Evolutionary conservation across 1,140 invertebrate genomes (phyloP), one percentile per base, ranked within the genome.

Genomic region (Chionoecetes opilio): DNA sequence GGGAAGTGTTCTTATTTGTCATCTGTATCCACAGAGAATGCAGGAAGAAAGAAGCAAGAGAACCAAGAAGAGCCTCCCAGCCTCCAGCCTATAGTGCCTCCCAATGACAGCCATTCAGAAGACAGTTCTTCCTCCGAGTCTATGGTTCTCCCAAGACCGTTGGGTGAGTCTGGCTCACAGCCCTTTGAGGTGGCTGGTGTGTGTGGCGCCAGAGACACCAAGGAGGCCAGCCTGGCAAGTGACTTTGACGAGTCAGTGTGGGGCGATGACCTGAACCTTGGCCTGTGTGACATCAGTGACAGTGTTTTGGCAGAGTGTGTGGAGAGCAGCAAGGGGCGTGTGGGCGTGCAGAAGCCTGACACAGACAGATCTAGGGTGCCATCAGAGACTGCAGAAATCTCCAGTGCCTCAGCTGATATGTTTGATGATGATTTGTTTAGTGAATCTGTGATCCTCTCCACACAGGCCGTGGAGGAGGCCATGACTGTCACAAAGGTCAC

Each of bases 381-480:
- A 75, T n/a, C 21, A n/a, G 63, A 75, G 63, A 75, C 11, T 14
- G 46, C 46, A 14, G 92, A 86, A 34, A 11, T 32, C 46, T 29
- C 75, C 26, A 84, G 34, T 86, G 29, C 53, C n/a, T 93, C 92
- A 34, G 17, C 38, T 11, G 92, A 93, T 75, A 82, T 93, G 26
- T 93, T 93, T 93, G 92, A 93, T 88, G 92, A 93, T 87, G 92
- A 93, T 87, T 31, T 93, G 63, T 93, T 93, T 34, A 93, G 87
- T 35, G 92, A 93, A 6, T 93, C 92, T 53, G 92, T 93, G 92
- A 93, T 93, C 31, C 37, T 31, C 3, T 53, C 92, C 29, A 93
- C 92, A 37, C 92, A 93, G 63, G 84, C 82, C 8, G 37, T 93
- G n/a, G 92, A 93, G 32, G 92, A 93, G 29, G 92, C 84, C 17